Conservation (phyloP, 2,797 vertebrate species). For the Anabacerthia variegaticeps region DNA sequence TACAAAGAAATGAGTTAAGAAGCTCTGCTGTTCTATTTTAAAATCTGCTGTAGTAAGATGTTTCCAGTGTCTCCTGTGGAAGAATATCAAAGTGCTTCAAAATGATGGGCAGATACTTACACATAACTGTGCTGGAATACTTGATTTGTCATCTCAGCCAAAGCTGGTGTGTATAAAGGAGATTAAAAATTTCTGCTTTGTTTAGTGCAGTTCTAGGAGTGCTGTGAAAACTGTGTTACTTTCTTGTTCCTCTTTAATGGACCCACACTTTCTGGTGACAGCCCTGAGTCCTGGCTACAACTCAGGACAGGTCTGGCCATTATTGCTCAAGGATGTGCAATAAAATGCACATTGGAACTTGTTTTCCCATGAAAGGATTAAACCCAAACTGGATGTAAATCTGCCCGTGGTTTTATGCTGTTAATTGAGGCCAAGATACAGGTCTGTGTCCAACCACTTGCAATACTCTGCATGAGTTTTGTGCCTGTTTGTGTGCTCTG, state of each 20-base stretch:
- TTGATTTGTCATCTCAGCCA: not conserved
- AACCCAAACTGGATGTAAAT: not conserved
- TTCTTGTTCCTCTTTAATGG: not conserved
- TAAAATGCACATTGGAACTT: not conserved
- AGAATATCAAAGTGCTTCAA: not conserved
- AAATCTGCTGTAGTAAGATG: not conserved
- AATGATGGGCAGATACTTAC: not conserved
- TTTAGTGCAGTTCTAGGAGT: not conserved
- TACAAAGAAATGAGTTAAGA: not conserved
- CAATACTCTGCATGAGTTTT: not conserved
- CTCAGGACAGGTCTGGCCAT: not conserved
- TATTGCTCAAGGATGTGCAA: not conserved
- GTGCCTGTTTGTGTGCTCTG: not conserved
- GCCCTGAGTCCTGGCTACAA: not conserved
- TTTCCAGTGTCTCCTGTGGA: not conserved
- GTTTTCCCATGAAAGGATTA: not conserved
- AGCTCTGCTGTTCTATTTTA: not conserved
- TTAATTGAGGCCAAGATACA: not conserved
- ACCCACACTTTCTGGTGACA: rapidly evolving
- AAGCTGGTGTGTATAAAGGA: not conserved
- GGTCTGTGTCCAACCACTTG: not conserved
- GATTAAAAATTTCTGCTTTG: not conserved
- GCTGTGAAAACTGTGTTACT: not conserved
- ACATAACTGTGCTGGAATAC: not conserved
- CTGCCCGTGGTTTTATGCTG: not conserved